phyloP scores from a whole-genome alignment of 37 sponge, comb jelly and placozoan genomes.

The Petrosia ficiformis region DNA sequence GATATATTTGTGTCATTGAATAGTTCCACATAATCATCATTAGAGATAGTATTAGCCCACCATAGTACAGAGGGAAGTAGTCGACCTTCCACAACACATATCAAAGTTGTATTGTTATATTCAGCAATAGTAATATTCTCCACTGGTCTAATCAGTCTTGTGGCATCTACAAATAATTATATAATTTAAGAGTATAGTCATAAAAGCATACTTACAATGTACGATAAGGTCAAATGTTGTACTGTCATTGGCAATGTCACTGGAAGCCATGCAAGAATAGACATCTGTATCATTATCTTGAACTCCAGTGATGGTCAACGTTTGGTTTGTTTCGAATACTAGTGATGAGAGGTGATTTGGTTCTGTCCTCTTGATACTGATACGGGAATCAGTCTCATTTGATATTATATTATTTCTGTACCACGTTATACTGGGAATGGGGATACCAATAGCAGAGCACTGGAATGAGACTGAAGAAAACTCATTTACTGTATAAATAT shows the following conservation, averaged over 20 bases:
- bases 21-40: background rate
- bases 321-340: background rate
- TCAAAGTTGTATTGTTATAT: conserved; percentile 12
- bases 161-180: conserved; percentile 27
- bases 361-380: background rate
- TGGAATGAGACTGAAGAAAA: conserved; percentile 14
- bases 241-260: conserved; percentile 1
- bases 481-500: conserved; percentile 17
- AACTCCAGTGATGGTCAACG: conserved; percentile 18
- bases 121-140: conserved; percentile 12
- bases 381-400: background rate
- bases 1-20: background rate
- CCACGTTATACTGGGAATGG: conserved; percentile 36
- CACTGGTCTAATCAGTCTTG: conserved; percentile 20
- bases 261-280: conserved; percentile 34
- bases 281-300: conserved; percentile 35
- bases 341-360: background rate
- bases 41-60: conserved; percentile 14
- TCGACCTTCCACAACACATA: conserved; percentile 35
- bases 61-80: conserved; percentile 60
- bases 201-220: background rate
- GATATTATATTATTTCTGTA: background rate
- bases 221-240: background rate
- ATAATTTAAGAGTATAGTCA: background rate
- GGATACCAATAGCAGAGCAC: conserved; percentile 48